phyloP scores from a whole-genome alignment of 2,797 vertebrate genomes.

The Phataginus tetradactyla region DNA sequence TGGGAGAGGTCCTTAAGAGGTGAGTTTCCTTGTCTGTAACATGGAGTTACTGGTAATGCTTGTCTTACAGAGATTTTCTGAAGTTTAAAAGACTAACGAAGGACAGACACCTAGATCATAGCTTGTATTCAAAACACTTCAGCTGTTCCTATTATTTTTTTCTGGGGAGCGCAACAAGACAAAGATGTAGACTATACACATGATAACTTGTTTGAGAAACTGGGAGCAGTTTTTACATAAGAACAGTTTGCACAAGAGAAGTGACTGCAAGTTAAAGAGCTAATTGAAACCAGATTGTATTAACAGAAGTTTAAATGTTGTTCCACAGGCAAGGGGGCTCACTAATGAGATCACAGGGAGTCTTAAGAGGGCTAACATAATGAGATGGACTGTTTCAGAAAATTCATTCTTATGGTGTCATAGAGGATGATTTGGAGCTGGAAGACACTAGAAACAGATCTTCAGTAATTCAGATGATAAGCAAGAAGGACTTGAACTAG shows the following conservation, averaged over 20 bases:
- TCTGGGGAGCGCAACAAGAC: not conserved
- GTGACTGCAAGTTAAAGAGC: not conserved
- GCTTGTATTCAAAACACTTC: not conserved
- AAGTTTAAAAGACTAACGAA: not conserved
- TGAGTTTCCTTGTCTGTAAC: not conserved
- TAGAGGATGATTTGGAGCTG: not conserved
- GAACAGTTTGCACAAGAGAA: not conserved
- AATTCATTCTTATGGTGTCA: not conserved
- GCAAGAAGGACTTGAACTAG: not conserved
- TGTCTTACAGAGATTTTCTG: not conserved
- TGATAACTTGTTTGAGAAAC: not conserved
- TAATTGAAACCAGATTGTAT: not conserved
- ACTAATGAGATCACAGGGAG: not conserved
- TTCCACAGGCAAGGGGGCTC: not conserved
- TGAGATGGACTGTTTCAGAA: not conserved
- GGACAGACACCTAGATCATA: not conserved
- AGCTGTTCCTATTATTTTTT: slow-evolving; percentile 28
- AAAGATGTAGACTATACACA: not conserved
- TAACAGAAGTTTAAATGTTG: not conserved
- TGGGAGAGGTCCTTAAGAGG: not conserved
- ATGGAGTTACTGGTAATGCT: not conserved
- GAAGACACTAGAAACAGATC: slow-evolving; percentile 39
- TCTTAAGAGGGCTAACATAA: not conserved
- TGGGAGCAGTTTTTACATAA: not conserved
- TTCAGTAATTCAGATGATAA: not conserved